These are phyloP conservation scores for Halocaridina rubra DNA, from an alignment of 2,888 invertebrate genomes.

Conservation along the genomic window DNA sequence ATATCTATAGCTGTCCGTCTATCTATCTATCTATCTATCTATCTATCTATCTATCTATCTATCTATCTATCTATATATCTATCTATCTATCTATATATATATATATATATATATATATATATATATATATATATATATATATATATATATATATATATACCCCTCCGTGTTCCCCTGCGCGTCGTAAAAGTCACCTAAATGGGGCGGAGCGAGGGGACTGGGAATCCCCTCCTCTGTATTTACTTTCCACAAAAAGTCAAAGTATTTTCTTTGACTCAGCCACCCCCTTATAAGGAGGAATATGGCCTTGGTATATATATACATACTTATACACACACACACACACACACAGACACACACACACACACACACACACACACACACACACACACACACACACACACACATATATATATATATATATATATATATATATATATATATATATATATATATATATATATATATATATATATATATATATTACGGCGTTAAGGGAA, in stretches of 20 bases:
- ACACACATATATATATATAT: neutral
- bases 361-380: neutral
- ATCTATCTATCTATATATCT: neutral
- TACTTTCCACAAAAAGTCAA: too few relatives aligned
- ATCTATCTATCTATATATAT: neutral
- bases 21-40: neutral
- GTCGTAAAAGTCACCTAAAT: neutral
- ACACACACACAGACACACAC: neutral
- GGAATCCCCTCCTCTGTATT: too few relatives aligned
- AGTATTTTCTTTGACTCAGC: too few relatives aligned
- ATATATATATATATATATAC: neutral
- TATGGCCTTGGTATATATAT: neutral
- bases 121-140: neutral
- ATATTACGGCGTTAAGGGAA: too few relatives aligned
- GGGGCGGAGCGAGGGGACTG: too few relatives aligned
- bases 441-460: neutral
- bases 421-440: neutral
- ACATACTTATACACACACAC: neutral
- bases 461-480: neutral
- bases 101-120: neutral
- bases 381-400: neutral
- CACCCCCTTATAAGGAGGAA: too few relatives aligned
- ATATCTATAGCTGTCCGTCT: neutral
- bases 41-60: neutral
- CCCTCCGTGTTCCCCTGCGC: neutral